phyloP scores from a whole-genome alignment of 2,113 vertebrate genomes.

The Arizona elegans region DNA sequence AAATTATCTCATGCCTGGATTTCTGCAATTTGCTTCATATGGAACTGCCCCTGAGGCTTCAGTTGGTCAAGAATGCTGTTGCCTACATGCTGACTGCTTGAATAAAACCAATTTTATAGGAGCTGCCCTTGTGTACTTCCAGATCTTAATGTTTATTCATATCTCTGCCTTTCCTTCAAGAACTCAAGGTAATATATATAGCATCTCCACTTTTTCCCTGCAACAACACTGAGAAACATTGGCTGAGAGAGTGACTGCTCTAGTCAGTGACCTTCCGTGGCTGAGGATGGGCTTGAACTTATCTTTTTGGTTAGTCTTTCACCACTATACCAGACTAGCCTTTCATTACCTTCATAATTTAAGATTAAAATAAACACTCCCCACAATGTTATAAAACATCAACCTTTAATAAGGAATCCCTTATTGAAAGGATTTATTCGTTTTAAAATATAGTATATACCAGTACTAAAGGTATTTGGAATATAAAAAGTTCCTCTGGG shows the following conservation, averaged over 20 bases:
- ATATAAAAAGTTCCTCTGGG: conserved; percentile 16
- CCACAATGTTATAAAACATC: background rate
- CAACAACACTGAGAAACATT: background rate
- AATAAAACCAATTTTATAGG: background rate
- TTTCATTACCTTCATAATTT: background rate
- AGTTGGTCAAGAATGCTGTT: background rate
- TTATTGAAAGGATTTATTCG: background rate
- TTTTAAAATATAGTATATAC: background rate
- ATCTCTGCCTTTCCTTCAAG: too few relatives aligned
- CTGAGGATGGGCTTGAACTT: background rate
- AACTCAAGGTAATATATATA: too few relatives aligned
- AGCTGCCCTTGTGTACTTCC: background rate
- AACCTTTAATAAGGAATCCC: background rate
- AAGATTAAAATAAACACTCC: background rate
- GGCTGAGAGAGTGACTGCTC: background rate
- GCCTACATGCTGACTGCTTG: background rate
- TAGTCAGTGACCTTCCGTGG: background rate
- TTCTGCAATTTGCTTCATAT: background rate
- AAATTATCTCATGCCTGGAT: background rate
- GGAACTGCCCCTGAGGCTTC: background rate
- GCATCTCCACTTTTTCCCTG: too few relatives aligned
- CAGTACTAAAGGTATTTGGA: background rate
- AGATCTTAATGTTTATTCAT: too few relatives aligned
- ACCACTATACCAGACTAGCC: background rate
- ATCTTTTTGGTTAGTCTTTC: background rate